phyloP scores from a whole-genome alignment of 1,140 invertebrate genomes.

The Apis cerana region DNA sequence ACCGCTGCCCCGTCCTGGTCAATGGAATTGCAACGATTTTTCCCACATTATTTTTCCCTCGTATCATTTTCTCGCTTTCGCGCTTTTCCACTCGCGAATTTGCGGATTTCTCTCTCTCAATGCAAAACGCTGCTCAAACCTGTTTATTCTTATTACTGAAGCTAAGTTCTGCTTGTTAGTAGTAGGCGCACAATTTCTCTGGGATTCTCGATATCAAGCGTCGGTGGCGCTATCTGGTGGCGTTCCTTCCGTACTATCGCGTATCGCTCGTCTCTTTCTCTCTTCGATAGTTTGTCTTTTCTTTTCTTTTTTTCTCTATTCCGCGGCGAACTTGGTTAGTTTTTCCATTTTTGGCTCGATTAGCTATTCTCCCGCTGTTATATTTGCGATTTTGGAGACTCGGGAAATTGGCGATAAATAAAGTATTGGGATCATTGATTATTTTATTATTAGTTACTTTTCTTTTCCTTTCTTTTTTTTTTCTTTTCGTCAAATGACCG shows the following conservation, averaged over 20 bases:
- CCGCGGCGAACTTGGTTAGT: background rate
- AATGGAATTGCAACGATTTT: slow-evolving; percentile 68
- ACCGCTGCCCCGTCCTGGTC: slow-evolving; percentile 73
- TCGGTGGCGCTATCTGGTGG: background rate
- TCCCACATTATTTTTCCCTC: slow-evolving; percentile 15
- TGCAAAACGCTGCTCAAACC: background rate
- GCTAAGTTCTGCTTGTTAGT: background rate
- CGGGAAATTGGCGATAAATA: background rate
- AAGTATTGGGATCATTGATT: background rate
- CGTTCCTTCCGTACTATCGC: no score
- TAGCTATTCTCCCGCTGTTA: background rate
- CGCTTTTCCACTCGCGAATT: background rate
- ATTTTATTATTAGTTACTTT: background rate
- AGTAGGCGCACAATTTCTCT: background rate
- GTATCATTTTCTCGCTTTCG: background rate
- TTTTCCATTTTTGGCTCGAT: background rate
- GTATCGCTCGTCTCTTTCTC: background rate
- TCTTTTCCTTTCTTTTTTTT: no score
- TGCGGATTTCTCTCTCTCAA: slow-evolving; percentile 27
- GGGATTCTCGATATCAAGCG: background rate
- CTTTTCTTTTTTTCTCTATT: background rate
- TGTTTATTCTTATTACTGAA: background rate
- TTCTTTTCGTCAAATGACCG: no score
- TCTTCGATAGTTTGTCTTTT: no score
- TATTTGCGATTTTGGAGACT: background rate